phyloP scores from a whole-genome alignment of 2,797 vertebrate species.

The Zalophus californianus region DNA sequence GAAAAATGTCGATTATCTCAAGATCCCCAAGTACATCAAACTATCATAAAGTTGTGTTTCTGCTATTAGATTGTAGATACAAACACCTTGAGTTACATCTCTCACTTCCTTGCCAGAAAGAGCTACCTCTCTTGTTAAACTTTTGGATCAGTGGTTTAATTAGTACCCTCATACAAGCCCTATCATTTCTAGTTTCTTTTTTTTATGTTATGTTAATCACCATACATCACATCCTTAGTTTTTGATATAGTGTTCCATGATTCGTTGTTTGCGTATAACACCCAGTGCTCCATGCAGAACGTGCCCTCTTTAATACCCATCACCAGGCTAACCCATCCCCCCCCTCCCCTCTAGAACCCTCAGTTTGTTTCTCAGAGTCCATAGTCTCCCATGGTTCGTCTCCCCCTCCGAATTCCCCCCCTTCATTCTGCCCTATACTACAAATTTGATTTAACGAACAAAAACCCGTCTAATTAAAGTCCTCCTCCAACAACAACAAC shows the following conservation, averaged over 20 bases:
- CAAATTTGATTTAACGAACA: neutral
- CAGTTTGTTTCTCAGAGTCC: too few relatives aligned
- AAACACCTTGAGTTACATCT: neutral
- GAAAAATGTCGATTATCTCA: neutral
- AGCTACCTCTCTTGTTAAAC: neutral
- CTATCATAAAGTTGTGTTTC: neutral
- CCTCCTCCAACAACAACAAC: neutral
- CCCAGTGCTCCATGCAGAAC: too few relatives aligned
- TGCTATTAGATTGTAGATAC: neutral
- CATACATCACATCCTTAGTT: too few relatives aligned
- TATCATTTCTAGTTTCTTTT: neutral
- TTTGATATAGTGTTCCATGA: too few relatives aligned
- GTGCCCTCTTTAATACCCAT: too few relatives aligned
- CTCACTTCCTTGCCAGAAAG: neutral
- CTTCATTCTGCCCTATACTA: too few relatives aligned
- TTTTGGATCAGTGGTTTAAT: neutral
- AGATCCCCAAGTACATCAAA: neutral
- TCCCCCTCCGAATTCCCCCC: too few relatives aligned
- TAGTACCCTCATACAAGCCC: neutral
- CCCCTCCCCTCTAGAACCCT: too few relatives aligned
- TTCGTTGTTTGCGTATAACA: too few relatives aligned
- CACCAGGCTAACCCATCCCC: too few relatives aligned
- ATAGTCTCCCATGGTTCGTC: too few relatives aligned
- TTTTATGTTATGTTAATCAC: too few relatives aligned
- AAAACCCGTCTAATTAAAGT: neutral